Evolutionary conservation across 2,888 invertebrate genomes (phyloP), one percentile per base, ranked within the genome.

Genomic region (Allacma fusca): DNA sequence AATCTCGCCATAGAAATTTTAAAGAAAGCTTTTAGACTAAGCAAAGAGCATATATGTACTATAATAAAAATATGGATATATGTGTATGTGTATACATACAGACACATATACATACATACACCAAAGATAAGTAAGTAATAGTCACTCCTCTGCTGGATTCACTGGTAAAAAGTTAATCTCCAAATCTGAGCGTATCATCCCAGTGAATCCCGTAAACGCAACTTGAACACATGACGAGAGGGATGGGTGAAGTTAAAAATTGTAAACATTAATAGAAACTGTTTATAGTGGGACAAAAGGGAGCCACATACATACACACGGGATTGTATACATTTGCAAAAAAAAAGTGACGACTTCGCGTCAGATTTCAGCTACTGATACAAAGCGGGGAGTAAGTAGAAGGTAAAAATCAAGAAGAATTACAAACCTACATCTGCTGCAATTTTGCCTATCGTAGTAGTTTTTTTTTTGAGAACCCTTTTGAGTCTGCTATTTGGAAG

Each of bases 261-360:
- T 50, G 50, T 50, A 50, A 50, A 50, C 50, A 50, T 50, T 50
- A 50, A 50, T 19, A 50, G 50, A 50, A 50, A 50, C 50, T 50
- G 50, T 50, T 19, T 13, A 13, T 50, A 4, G 16, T 16, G 7
- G 2, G 5, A 5, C 16, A 50, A 50, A 19, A 5, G 16, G n/a
- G 2, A 50, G 2, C 16, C 19, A n/a, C 50, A 50, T 16, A n/a
- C 19, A 50, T 16, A 50, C n/a, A 50, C 16, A 50, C n/a, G 16
- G 50, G 7, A 9, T 50, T 50, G 50, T 13, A 50, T 13, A n/a
- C n/a, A n/a, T 50, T 50, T 50, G 50, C n/a, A 50, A 50, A n/a
- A 50, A 50, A 40, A 40, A 50, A 50, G 50, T 12, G 9, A 50
- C 50, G 5, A 50, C 50, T 50, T 16, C 16, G 19, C 50, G n/a